These are phyloP conservation scores for Rostratula benghalensis DNA, from an alignment of 2,113 vertebrate genomes.

Conservation along the genomic window DNA sequence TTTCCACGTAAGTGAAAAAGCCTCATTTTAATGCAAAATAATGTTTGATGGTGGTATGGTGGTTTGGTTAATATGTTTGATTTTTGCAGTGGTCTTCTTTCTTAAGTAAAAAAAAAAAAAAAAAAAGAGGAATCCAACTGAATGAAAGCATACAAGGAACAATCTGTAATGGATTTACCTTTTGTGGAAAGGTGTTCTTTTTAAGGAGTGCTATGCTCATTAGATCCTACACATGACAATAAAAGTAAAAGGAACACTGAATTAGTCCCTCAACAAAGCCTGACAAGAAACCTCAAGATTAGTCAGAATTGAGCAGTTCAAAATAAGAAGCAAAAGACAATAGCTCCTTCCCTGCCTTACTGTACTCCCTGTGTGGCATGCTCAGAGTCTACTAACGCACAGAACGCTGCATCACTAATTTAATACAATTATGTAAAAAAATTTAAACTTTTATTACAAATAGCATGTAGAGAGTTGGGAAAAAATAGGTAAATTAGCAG, in stretches of 20 bases:
- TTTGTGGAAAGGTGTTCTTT: not conserved
- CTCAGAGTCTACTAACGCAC: not conserved
- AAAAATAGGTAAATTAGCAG: not conserved
- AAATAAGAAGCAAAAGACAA: not conserved
- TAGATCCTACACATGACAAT: not conserved
- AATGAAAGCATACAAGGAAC: not conserved
- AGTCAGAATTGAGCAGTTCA: not conserved
- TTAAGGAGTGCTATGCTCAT: not conserved
- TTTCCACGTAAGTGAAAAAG: not conserved
- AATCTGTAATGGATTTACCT: not conserved
- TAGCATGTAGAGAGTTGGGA: not conserved
- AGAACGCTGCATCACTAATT: not conserved
- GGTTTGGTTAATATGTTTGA: not conserved
- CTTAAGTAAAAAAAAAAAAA: too few relatives aligned
- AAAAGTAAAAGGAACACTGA: not conserved
- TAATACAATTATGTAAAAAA: not conserved
- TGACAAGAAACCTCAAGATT: not conserved
- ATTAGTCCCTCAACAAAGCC: not conserved
- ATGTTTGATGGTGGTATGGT: not conserved
- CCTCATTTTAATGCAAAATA: not conserved
- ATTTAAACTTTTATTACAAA: not conserved
- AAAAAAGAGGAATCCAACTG: not conserved
- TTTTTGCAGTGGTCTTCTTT: not conserved
- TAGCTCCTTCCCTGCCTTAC: not conserved
- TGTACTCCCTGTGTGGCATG: not conserved